These are phyloP conservation scores for Coracias cyanogaster DNA, from an alignment of 2,797 vertebrate genomes.

Conservation along the genomic window DNA sequence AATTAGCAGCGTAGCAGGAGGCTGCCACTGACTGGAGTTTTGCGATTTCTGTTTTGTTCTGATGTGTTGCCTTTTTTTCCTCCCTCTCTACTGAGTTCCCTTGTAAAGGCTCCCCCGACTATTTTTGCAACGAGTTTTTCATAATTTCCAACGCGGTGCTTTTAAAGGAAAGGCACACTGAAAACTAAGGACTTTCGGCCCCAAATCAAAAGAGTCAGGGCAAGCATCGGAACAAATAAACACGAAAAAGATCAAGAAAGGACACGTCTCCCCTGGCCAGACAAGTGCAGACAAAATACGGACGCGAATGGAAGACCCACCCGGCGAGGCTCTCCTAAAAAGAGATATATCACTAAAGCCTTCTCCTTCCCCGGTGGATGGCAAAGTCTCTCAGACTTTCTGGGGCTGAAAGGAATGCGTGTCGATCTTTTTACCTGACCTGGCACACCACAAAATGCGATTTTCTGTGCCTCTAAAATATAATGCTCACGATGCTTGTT, in stretches of 20 bases:
- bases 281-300: constrained; percentile 3
- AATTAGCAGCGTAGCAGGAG: background rate
- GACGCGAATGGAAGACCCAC: background rate
- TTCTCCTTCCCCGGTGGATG: background rate
- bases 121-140: constrained; percentile 21
- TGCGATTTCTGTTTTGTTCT: background rate
- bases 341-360: background rate
- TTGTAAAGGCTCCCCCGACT: background rate
- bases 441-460: constrained; percentile 54
- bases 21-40: background rate
- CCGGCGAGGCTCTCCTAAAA: background rate
- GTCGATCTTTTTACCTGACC: constrained; percentile 36
- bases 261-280: constrained; percentile 4
- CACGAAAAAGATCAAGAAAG: background rate
- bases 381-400: constrained; percentile 27
- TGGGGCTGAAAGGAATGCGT: constrained; percentile 28
- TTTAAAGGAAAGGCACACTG: constrained; percentile 17
- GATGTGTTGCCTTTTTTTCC: background rate
- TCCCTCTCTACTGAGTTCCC: background rate
- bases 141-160: background rate
- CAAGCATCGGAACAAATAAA: background rate
- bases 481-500: constrained; percentile 9
- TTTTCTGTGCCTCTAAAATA: constrained; percentile 42
- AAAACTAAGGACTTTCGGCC: background rate
- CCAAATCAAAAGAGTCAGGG: background rate